These are phyloP conservation scores for Napeogenes inachia DNA, from an alignment of 2,888 invertebrate genomes.

Conservation along the genomic window DNA sequence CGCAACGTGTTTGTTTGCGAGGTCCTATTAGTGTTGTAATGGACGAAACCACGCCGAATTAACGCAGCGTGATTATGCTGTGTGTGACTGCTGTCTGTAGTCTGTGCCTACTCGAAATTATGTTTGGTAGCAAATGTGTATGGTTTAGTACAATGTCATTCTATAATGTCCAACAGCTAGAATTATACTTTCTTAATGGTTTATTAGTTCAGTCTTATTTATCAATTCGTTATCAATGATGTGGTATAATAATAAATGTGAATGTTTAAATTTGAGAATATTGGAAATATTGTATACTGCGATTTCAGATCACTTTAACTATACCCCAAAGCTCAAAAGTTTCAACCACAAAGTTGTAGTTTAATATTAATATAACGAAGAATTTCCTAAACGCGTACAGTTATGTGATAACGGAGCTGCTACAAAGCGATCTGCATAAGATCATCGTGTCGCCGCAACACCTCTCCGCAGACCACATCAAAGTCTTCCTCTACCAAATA, in stretches of 20 bases:
- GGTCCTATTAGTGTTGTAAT: conserved; percentile 25
- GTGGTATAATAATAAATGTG: no score
- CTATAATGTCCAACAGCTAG: no score
- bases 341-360: neutral
- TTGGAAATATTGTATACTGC: no score
- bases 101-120: neutral
- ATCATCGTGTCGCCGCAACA: conserved; percentile 99
- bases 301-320: no score
- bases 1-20: conserved; percentile 24
- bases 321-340: no score
- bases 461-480: conserved; percentile 99
- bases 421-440: conserved; percentile 99
- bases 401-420: conserved; percentile 99
- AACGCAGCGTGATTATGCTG: conserved; percentile 16
- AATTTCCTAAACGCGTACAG: conserved; percentile 77
- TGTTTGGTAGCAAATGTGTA: neutral
- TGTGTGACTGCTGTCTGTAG: conserved; percentile 5
- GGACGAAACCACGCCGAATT: conserved; percentile 25
- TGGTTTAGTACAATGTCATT: no score
- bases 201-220: no score
- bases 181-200: no score
- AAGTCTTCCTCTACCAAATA: conserved; percentile 99
- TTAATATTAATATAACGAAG: conserved; percentile 8
- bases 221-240: no score
- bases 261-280: no score